Evolutionary conservation across 2,113 vertebrate genomes (phyloP).

Genomic region (Excalfactoria chinensis): DNA sequence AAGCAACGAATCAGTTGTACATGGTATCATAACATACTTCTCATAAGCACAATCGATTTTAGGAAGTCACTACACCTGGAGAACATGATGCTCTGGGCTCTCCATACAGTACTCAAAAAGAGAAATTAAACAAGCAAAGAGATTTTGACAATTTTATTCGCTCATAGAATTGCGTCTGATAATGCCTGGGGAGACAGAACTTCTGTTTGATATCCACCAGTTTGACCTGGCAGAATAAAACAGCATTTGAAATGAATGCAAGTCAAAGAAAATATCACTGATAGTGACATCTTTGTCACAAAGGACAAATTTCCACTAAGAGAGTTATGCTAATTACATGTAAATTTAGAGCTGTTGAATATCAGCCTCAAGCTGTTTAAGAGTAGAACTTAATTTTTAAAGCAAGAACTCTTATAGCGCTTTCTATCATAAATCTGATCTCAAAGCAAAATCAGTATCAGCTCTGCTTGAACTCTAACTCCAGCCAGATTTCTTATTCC

Average conservation of each 20-base stretch:
- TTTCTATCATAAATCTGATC: neutral
- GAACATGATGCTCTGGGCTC: neutral
- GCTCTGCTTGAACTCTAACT: neutral
- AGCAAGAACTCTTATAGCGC: neutral
- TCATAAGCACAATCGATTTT: neutral
- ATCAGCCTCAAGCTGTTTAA: neutral
- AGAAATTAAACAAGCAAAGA: neutral
- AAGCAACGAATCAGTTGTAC: neutral
- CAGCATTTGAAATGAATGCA: neutral
- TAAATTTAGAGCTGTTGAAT: conserved; percentile 7
- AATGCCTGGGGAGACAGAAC: neutral
- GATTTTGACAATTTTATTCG: neutral
- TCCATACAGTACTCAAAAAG: neutral
- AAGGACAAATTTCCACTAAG: neutral
- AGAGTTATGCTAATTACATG: neutral
- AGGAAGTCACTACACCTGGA: neutral
- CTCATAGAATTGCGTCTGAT: neutral
- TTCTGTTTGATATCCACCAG: neutral
- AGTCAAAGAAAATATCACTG: neutral
- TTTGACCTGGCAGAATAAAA: neutral
- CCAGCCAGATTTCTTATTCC: neutral
- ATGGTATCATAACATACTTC: rapidly evolving
- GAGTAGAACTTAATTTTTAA: neutral
- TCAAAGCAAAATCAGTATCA: neutral
- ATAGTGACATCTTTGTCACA: conserved; percentile 24